phyloP scores from a whole-genome alignment of 2,888 invertebrate genomes.

The Ecdyonurus torrentis region DNA sequence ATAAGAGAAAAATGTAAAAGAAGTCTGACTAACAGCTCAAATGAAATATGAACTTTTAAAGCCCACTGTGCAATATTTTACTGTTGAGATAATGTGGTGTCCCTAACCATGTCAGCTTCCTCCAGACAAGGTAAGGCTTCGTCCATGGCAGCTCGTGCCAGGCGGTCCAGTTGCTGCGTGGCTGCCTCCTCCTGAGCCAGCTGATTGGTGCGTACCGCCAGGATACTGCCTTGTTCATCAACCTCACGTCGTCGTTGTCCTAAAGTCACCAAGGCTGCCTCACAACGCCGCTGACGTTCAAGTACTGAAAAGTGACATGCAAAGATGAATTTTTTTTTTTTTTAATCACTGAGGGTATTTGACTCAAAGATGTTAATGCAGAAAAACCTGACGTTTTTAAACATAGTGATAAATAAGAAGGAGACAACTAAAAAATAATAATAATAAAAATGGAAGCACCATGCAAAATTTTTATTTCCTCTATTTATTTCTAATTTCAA shows the following conservation, averaged over 20 bases:
- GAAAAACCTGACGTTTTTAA: no score
- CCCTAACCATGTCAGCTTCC: constrained; percentile 50
- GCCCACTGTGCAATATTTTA: background rate
- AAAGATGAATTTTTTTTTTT: background rate
- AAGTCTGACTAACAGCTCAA: background rate
- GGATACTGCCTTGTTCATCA: constrained; percentile 60
- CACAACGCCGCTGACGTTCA: constrained; percentile 65
- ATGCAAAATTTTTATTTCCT: no score
- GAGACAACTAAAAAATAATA: no score
- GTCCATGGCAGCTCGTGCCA: constrained; percentile 67
- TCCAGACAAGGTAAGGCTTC: constrained; percentile 76
- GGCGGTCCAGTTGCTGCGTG: constrained; percentile 63
- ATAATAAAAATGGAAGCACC: no score
- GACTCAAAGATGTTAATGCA: no score
- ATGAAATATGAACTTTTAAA: background rate
- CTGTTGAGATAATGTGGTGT: no score
- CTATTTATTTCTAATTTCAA: no score
- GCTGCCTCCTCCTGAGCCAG: constrained; percentile 65
- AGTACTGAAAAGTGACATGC: constrained; percentile 22
- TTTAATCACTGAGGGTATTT: no score
- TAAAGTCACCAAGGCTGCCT: constrained; percentile 68
- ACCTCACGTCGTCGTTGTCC: constrained; percentile 65
- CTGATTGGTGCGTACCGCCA: constrained; percentile 51
- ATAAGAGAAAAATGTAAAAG: no score
- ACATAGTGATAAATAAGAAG: no score